Base-by-base conservation (phyloP, 2,888 invertebrate species). In the Anarsia innoxiella region DNA sequence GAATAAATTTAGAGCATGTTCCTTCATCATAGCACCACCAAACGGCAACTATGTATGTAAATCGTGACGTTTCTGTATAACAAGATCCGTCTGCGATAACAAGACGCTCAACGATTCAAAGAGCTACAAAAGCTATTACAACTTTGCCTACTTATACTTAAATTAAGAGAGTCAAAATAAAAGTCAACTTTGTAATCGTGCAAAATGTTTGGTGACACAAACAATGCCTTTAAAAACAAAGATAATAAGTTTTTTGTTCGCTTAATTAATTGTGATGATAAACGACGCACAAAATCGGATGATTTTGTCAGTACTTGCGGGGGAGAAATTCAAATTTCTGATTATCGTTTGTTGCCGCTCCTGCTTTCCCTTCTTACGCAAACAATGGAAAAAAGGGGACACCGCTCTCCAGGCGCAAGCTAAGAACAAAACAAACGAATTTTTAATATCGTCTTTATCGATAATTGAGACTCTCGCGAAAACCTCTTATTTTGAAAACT, bases 371-470 rank as follows among this genome's bases (percentile, higher is more conserved):
- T 73, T 66, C 72, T 65, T 65, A 61, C 56, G 74, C 79, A 84
- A 83, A 84, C 84, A 83, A 83, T 79, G 67, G 74, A 65, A 75
- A 77, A 66, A 75, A 73, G 73, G 78, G 80, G 79, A 73, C 73
- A 54, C 72, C 70, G 69, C 66, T 71, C 71, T 66, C 65, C 65
- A 66, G 63, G 76, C 77, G 71, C 68, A 66, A 65, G 67, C 74
- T 66, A 76, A 76, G 82, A 79, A 83, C 82, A 84, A 84, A 83
- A 84, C 83, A 83, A 84, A 83, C 84, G 82, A 82, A 82, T 82
- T 84, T 84, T 83, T 84, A 83, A 84, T 84, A 83, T 82, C 80
- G 79, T 69, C 79, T 82, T 82, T 78, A 83, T 83, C 82, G 83
- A 84, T 83, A 82, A 84, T 83, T 84, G 84, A 83, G 83, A 83